Base-by-base conservation (phyloP, 2,888 invertebrate species). In the Ophion ventricosus region DNA sequence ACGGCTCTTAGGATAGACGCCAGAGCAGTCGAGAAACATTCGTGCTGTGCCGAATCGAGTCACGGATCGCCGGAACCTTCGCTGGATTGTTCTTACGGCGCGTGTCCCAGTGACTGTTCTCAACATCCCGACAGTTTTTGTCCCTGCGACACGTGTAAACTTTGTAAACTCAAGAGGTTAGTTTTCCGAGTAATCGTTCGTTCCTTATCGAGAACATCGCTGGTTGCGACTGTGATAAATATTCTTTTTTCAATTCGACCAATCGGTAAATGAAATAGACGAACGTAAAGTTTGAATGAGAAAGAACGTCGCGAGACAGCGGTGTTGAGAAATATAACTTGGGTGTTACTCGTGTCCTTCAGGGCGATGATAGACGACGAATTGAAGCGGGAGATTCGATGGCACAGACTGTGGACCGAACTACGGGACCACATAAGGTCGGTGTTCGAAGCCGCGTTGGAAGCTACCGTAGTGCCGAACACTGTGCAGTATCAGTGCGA, bases 351-450 rank as follows among this genome's bases (percentile, higher is more conserved):
- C 7, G 25, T 25, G 25, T 57, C 14, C 23, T n/a, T 3, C 59
- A 88, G 88, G 61, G 91, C 91, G 43, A 94, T 94, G 87, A 91
- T 94, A 78, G 91, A 92, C 64, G 94, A 94, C 86, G 93, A 93
- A 11, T 91, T 92, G 75, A 93, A 93, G 56, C 61, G 69, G 25
- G 79, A 80, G 23, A 82, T 85, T 43, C 61, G 80, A 76, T 90
- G 94, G 81, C 94, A 94, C 86, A 92, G 93, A 82, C 90, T 93
- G 70, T 95, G 95, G 94, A 91, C 92, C 57, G 94, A 94, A 83
- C 90, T 95, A 57, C 91, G 94, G 35, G 93, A 94, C 76, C 92
- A 94, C 78, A 94, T 95, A 69, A 91, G 94, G 59, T 90, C 90
- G 64, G 91, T 94, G 40, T 94, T 94, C 86, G 90, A 93, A 29